phyloP scores from a whole-genome alignment of 2,888 invertebrate species.

The Euproctis similis region DNA sequence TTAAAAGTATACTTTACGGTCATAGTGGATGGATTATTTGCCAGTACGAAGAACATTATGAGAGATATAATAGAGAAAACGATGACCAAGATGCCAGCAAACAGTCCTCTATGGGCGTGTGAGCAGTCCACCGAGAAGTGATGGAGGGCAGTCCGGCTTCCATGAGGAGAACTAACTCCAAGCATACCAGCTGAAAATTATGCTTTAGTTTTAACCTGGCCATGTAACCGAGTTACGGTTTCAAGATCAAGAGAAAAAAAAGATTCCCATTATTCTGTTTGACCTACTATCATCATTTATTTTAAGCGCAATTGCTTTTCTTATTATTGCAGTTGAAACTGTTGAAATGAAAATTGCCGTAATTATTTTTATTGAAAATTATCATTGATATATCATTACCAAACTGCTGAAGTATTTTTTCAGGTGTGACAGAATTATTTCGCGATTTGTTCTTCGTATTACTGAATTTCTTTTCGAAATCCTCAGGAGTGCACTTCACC shows the following conservation, averaged over 20 bases:
- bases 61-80: constrained; percentile 90
- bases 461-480: constrained; percentile 61
- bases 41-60: constrained; percentile 92
- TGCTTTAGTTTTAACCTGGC: too few species aligned
- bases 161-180: constrained; percentile 60
- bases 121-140: constrained; percentile 90
- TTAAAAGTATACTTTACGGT: constrained; percentile 43
- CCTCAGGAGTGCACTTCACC: constrained; percentile 67
- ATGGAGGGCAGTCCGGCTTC: constrained; percentile 67
- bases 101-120: constrained; percentile 87
- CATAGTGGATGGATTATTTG: constrained; percentile 77
- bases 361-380: not conserved
- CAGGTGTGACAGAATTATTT: constrained; percentile 67
- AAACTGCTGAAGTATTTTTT: constrained; percentile 70
- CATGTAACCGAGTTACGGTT: too few species aligned
- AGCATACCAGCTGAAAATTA: constrained; percentile 73
- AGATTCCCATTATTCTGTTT: too few species aligned
- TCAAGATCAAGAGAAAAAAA: too few species aligned
- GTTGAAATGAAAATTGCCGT: not conserved
- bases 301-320: too few species aligned
- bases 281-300: too few species aligned
- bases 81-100: constrained; percentile 83
- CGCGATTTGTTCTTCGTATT: constrained; percentile 57
- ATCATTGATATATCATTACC: constrained; percentile 34
- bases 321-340: too few species aligned